Conservation (phyloP, 53 echinoderm and acorn worm genomes). For the Luidia sarsii region DNA sequence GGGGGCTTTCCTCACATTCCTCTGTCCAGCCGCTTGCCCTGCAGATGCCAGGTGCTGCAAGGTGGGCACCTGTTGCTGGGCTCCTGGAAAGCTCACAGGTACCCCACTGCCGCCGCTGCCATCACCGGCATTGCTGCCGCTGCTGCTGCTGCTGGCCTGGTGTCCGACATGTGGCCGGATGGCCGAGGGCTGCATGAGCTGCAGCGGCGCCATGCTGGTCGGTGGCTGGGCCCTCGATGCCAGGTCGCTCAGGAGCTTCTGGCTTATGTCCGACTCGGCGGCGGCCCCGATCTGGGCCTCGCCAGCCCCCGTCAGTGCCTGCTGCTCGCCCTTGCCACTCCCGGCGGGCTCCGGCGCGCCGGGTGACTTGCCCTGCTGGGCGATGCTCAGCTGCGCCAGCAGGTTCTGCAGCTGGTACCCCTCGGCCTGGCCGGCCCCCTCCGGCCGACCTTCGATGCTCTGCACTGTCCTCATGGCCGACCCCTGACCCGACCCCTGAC, state of each 20-base stretch:
- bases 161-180: conserved; percentile 22
- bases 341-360: conserved; percentile 35
- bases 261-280: conserved; percentile 16
- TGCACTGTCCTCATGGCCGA: conserved; percentile 71
- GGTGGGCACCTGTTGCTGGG: conserved; percentile 25
- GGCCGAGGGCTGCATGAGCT: conserved; percentile 41
- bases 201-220: neutral
- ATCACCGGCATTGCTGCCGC: neutral
- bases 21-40: conserved; percentile 3
- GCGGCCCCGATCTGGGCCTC: neutral
- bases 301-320: neutral
- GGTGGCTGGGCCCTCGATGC: neutral
- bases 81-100: neutral
- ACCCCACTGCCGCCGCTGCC: neutral
- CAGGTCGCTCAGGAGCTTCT: conserved; percentile 25
- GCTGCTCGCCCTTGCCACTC: conserved; percentile 3
- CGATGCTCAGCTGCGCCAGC: conserved; percentile 49
- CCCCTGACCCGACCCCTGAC: conserved; percentile 10
- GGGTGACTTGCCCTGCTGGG: conserved; percentile 18
- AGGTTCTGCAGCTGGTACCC: conserved; percentile 61
- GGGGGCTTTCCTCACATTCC: too few relatives aligned
- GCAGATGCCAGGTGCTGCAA: conserved; percentile 51
- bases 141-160: too few relatives aligned
- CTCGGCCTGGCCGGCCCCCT: neutral
- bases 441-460: conserved; percentile 78